These are phyloP conservation scores for Eupeodes corollae DNA, from an alignment of 1,140 invertebrate genomes.

Conservation along the genomic window DNA sequence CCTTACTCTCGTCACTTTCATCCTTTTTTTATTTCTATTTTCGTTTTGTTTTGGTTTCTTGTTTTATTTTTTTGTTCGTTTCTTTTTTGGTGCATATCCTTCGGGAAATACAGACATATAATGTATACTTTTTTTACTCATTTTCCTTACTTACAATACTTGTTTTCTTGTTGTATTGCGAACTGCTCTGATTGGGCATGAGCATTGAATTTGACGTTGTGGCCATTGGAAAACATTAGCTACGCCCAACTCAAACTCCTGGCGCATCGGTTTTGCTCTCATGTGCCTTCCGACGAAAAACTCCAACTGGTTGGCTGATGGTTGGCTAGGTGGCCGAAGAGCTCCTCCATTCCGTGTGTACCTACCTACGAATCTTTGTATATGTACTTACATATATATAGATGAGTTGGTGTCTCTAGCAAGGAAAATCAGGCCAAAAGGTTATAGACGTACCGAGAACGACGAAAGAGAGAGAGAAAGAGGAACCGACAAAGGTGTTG, in stretches of 20 bases:
- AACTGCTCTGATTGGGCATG: background rate
- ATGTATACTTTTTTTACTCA: background rate
- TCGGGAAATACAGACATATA: background rate
- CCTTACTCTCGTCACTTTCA: no score
- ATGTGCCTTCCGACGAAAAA: background rate
- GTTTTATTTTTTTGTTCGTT: no score
- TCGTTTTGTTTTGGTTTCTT: no score
- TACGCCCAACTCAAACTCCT: background rate
- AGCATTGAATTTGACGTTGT: background rate
- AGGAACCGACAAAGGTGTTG: background rate
- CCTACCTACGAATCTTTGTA: no score
- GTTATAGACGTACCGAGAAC: background rate
- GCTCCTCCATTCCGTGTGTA: no score
- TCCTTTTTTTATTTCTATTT: no score
- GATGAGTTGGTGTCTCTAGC: no score
- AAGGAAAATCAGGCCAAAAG: no score
- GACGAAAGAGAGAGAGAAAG: background rate
- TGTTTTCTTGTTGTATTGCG: background rate
- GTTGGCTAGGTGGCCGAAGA: background rate
- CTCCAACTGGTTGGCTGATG: background rate
- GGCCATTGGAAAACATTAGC: constrained; percentile 1
- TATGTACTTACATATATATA: no score
- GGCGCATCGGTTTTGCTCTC: background rate
- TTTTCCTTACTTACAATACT: background rate
- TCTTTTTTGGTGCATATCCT: background rate